phyloP scores from a whole-genome alignment of 1,140 invertebrate genomes.

The Littorina saxatilis region DNA sequence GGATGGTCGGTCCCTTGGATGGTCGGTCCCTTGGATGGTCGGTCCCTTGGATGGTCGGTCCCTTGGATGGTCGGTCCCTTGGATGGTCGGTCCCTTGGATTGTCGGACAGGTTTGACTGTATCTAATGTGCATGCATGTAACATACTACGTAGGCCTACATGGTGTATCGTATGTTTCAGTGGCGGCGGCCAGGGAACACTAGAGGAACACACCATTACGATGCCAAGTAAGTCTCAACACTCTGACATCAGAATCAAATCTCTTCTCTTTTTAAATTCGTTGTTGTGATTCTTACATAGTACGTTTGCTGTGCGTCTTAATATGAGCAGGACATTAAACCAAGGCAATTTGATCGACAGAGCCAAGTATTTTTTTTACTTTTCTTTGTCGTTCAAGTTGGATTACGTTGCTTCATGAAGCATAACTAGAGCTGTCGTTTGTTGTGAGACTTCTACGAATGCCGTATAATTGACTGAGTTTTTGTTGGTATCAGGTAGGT shows the following conservation, averaged over 20 bases:
- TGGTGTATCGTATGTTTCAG: slow-evolving; percentile 38
- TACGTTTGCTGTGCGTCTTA: not conserved
- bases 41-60: too few relatives aligned
- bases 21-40: too few relatives aligned
- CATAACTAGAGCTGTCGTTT: too few relatives aligned
- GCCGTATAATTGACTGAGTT: too few relatives aligned
- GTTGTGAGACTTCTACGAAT: too few relatives aligned
- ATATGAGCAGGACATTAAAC: not conserved
- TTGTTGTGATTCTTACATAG: too few relatives aligned
- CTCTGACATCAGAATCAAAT: not conserved
- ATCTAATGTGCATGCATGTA: not conserved
- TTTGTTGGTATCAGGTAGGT: too few relatives aligned
- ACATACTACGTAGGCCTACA: not conserved
- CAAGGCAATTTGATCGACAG: not conserved
- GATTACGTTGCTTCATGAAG: not conserved
- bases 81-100: too few relatives aligned
- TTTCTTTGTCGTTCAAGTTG: not conserved
- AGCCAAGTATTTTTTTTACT: not conserved
- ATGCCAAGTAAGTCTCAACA: slow-evolving; percentile 3
- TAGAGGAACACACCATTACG: slow-evolving; percentile 45
- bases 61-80: too few relatives aligned
- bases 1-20: too few relatives aligned
- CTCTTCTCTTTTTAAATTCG: too few relatives aligned
- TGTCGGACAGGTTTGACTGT: not conserved
- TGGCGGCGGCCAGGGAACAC: slow-evolving; percentile 44